Evolutionary conservation across 2,113 vertebrate species (phyloP).

Genomic region (Sarotherodon lohbergeri): DNA sequence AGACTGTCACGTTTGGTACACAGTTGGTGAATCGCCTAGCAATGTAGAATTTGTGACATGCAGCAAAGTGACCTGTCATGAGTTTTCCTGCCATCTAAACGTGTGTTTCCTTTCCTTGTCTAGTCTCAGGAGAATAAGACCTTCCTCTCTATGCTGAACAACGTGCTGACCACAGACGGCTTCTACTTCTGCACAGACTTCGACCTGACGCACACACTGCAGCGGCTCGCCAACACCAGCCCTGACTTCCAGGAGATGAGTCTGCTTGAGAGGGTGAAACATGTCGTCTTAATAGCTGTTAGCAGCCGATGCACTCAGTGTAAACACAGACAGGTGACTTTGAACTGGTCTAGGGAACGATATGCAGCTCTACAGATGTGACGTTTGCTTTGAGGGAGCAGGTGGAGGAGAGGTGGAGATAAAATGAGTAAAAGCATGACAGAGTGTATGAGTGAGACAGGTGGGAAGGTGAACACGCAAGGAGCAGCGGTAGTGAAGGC

Average conservation of each 20-base stretch:
- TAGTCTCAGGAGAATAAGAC: constrained; percentile 95
- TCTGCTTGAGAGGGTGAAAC: constrained; percentile 89
- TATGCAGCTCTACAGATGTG: background rate
- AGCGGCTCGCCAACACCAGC: constrained; percentile 92
- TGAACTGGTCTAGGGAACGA: accelerated
- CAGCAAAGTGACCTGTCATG: background rate
- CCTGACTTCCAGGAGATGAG: constrained; percentile 99
- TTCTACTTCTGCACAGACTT: constrained; percentile 97
- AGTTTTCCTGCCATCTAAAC: background rate
- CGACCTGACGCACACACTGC: constrained; percentile 92
- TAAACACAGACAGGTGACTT: background rate
- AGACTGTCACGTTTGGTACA: background rate
- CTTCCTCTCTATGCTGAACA: constrained; percentile 91
- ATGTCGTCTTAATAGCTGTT: background rate
- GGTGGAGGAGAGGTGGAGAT: background rate
- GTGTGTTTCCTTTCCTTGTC: constrained; percentile 4
- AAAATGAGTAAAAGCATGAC: background rate
- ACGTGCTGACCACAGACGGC: constrained; percentile 87
- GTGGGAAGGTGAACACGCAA: background rate
- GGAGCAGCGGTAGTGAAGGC: background rate
- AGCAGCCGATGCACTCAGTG: background rate
- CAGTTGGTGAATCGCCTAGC: accelerated
- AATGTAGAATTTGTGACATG: accelerated
- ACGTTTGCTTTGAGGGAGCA: background rate
- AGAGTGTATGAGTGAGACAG: background rate